A percentile compares a stretch with the other conserved stretches of the same genome.
phyloP scores from a whole-genome alignment of 2,113 vertebrate species.

The Corydoras maculifer region DNA sequence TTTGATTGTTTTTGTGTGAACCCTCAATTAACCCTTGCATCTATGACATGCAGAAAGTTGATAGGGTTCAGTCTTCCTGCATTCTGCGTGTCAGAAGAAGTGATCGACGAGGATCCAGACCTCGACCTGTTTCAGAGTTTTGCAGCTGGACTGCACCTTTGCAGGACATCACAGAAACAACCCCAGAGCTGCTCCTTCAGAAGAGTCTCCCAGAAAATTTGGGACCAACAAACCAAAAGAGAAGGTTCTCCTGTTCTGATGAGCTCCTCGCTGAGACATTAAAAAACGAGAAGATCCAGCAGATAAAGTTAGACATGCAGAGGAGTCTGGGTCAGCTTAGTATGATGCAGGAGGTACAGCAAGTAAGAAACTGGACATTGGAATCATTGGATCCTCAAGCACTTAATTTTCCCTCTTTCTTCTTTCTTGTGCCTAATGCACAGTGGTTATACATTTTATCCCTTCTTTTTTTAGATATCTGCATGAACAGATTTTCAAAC shows the following conservation, averaged over 20 bases:
- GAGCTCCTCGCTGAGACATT: slow-evolving; percentile 64
- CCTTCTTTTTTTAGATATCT: too few relatives aligned
- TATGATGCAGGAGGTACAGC: slow-evolving; percentile 45
- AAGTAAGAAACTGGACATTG: slow-evolving; percentile 60
- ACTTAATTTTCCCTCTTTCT: slow-evolving; percentile 7
- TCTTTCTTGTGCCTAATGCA: slow-evolving; percentile 8
- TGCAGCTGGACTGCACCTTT: slow-evolving; percentile 45
- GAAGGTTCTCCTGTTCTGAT: slow-evolving; percentile 61
- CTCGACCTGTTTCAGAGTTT: slow-evolving; percentile 40
- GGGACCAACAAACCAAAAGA: slow-evolving; percentile 18
- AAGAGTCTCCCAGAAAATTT: slow-evolving; percentile 20
- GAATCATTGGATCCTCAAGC: slow-evolving; percentile 6
- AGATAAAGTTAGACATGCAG: slow-evolving; percentile 52
- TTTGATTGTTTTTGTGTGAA: too few relatives aligned
- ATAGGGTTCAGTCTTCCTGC: slow-evolving; percentile 36
- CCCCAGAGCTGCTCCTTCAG: slow-evolving; percentile 24
- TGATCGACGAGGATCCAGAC: slow-evolving; percentile 43
- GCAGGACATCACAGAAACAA: slow-evolving; percentile 45
- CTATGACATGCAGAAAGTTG: too few relatives aligned
- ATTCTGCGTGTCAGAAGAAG: slow-evolving; percentile 46
- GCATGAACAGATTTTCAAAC: too few relatives aligned
- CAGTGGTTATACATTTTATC: too few relatives aligned
- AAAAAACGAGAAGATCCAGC: slow-evolving; percentile 48
- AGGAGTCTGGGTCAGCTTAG: slow-evolving; percentile 48
- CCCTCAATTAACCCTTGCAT: too few relatives aligned